These are phyloP conservation scores for Lycorma delicatula DNA, from an alignment of 1,140 invertebrate species.

Conservation along the genomic window DNA sequence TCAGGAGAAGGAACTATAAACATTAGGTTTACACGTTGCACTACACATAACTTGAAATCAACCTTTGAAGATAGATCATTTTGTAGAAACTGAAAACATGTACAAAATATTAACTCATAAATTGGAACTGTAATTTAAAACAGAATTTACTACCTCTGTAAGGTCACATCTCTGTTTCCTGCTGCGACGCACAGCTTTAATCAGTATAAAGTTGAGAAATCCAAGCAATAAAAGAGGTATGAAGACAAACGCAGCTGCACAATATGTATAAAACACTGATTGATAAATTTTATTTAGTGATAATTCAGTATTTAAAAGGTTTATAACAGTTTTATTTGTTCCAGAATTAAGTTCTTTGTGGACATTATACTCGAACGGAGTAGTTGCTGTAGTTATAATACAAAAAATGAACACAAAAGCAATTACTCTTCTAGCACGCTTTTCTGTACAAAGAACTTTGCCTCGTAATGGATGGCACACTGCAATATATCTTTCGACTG, in stretches of 20 bases:
- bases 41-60: no score
- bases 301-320: conserved; percentile 28
- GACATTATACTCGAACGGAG: conserved; percentile 52
- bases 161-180: conserved; percentile 44
- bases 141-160: conserved; percentile 40
- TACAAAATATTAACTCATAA: no score
- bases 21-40: no score
- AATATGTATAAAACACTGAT: conserved; percentile 56
- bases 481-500: conserved; percentile 66
- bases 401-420: conserved; percentile 55
- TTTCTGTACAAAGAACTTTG: conserved; percentile 57
- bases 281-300: conserved; percentile 47
- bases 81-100: no score
- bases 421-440: conserved; percentile 49
- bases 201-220: conserved; percentile 64
- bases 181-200: conserved; percentile 53
- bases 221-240: conserved; percentile 55
- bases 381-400: conserved; percentile 50
- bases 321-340: conserved; percentile 1
- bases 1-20: no score
- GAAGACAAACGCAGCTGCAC: conserved; percentile 54
- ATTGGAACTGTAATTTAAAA: no score
- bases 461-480: conserved; percentile 67
- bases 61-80: no score
- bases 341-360: neutral